These are phyloP conservation scores for Vicugna pacos DNA, from an alignment of 2,113 vertebrate species.

Conservation along the genomic window DNA sequence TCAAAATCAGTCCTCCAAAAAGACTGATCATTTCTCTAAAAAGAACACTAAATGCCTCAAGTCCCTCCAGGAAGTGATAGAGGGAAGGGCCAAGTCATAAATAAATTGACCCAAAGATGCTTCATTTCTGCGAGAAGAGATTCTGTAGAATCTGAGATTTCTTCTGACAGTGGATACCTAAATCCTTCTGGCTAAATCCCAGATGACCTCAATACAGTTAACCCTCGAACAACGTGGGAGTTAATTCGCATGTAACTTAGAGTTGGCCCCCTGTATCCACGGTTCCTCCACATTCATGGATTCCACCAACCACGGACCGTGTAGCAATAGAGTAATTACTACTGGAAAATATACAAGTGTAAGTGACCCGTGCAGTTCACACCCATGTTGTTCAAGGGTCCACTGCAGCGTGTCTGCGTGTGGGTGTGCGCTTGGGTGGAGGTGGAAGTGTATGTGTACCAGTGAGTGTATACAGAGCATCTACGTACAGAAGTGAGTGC, in stretches of 20 bases:
- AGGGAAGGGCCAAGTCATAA: constrained; percentile 47
- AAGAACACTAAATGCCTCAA: background rate
- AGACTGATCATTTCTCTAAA: background rate
- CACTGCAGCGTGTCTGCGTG: background rate
- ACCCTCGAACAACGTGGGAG: background rate
- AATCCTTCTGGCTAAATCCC: background rate
- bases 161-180: background rate
- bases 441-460: background rate
- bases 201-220: background rate
- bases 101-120: constrained; percentile 42
- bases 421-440: background rate
- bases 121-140: background rate
- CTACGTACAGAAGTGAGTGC: background rate
- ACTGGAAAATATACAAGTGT: background rate
- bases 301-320: background rate
- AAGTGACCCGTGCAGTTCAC: background rate
- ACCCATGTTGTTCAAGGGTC: background rate
- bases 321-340: background rate
- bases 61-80: constrained; percentile 13
- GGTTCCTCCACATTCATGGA: background rate
- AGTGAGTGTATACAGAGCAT: background rate
- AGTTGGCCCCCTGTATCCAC: background rate
- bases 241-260: background rate
- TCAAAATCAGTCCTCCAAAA: constrained; percentile 15
- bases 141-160: background rate